These are phyloP conservation scores for Petrocephalus microphthalmus DNA, from an alignment of 2,113 vertebrate genomes.

Conservation along the genomic window DNA sequence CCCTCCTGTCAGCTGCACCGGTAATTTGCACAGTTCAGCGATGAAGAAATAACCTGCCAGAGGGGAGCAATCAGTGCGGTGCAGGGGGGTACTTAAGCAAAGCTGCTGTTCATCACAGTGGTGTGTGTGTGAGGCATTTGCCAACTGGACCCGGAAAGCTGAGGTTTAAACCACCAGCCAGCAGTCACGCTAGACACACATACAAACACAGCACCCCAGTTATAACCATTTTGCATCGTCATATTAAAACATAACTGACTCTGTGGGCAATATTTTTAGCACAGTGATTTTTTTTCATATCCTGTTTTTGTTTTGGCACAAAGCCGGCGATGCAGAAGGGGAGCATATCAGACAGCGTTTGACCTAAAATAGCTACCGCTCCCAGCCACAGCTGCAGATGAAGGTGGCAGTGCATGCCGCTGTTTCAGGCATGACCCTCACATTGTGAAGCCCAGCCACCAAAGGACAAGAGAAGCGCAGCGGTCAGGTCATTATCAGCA, in stretches of 20 bases:
- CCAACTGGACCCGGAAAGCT: background rate
- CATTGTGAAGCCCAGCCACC: background rate
- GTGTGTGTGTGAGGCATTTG: background rate
- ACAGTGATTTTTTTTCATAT: slow-evolving; percentile 9
- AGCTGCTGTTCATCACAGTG: background rate
- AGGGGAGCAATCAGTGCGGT: background rate
- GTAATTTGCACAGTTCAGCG: background rate
- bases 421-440: background rate
- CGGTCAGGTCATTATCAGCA: background rate
- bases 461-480: background rate
- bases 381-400: background rate
- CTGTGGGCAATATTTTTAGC: background rate
- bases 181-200: background rate
- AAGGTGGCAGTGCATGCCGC: background rate
- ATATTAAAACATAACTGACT: background rate
- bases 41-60: background rate
- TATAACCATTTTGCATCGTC: background rate
- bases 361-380: background rate
- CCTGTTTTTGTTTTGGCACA: background rate
- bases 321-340: background rate
- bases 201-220: background rate
- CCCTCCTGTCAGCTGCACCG: background rate
- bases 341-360: background rate
- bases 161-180: background rate
- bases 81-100: background rate